Evolutionary conservation across 2,113 vertebrate genomes (phyloP).

Genomic region (Epinephelus fuscoguttatus): DNA sequence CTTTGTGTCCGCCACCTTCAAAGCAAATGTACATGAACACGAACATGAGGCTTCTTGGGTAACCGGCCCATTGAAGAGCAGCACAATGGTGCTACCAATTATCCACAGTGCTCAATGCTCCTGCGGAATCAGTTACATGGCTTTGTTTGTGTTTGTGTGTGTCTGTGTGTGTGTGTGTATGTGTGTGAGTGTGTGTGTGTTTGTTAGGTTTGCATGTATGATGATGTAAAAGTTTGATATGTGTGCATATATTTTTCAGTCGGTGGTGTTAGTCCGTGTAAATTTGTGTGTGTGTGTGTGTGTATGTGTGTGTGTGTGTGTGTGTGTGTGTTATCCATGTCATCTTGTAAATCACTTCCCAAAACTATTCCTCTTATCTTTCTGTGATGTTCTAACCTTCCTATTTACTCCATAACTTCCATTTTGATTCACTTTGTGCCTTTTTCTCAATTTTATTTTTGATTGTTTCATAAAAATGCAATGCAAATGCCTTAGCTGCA

Average conservation of each 20-base stretch:
- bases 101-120: constrained; percentile 83
- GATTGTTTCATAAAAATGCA: background rate
- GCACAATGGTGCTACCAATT: constrained; percentile 86
- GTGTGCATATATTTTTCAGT: constrained; percentile 1
- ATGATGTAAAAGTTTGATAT: constrained; percentile 38
- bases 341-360: background rate
- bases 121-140: constrained; percentile 85
- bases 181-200: constrained; percentile 22
- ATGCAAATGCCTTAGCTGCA: background rate
- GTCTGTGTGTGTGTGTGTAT: constrained; percentile 36
- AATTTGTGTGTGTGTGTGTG: background rate
- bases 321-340: background rate
- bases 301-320: background rate
- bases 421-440: background rate
- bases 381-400: background rate
- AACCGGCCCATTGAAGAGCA: constrained; percentile 84
- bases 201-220: constrained; percentile 57
- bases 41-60: constrained; percentile 89
- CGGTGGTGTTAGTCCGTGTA: constrained; percentile 11
- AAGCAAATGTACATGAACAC: constrained; percentile 85
- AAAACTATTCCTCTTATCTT: background rate
- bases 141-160: constrained; percentile 72
- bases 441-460: background rate
- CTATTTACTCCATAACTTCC: background rate
- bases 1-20: constrained; percentile 87